Base-by-base conservation (phyloP, 2,113 vertebrate species). In the Nyctibius bracteatus region DNA sequence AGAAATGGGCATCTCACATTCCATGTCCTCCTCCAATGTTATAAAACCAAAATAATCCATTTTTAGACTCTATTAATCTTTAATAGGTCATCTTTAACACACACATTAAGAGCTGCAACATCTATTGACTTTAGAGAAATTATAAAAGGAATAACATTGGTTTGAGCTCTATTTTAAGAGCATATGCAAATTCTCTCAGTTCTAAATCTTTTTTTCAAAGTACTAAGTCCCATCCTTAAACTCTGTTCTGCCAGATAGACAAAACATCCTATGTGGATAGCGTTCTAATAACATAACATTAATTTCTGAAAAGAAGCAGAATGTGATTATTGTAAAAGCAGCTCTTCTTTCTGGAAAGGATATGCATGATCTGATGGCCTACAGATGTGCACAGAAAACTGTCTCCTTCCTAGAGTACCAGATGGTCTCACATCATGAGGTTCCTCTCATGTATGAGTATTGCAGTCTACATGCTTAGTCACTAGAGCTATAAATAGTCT, bases 401-500 rank as follows among this genome's bases (percentile, higher is more conserved):
- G 81, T 72, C 33, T 84, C 51, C 31, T 91, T 86, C 63, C 31
- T 17, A 39, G 39, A 79, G 54, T 19, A 35, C 57, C 72, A 91
- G 77, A 90, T 90, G 79, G 62, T 47, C 71, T 86, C 81, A 43
- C 46, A 87, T 58, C 46, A 72, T n/a, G 55, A 73, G 65, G 62
- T 30, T 58, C n/a, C 30, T 92, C 37, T 94, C 49, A 61, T 27
- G 33, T 39, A 24, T 65, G 71, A 97, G 30, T 86, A 28, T 24
- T 91, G n/a, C 44, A 46, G 35, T 28, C 51, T 58, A 77, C 44
- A 67, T 92, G 84, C 82, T 96, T 68, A 95, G 83, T 97, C 96
- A 94, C 25, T 66, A 57, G 14, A 81, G 55, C 86, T 97, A 97
- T 87, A 97, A 97, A 97, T 96, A 97, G 65, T 39, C 35, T 31